Conservation (phyloP, 2,797 vertebrate genomes). For the Arctocebus calabarensis region DNA sequence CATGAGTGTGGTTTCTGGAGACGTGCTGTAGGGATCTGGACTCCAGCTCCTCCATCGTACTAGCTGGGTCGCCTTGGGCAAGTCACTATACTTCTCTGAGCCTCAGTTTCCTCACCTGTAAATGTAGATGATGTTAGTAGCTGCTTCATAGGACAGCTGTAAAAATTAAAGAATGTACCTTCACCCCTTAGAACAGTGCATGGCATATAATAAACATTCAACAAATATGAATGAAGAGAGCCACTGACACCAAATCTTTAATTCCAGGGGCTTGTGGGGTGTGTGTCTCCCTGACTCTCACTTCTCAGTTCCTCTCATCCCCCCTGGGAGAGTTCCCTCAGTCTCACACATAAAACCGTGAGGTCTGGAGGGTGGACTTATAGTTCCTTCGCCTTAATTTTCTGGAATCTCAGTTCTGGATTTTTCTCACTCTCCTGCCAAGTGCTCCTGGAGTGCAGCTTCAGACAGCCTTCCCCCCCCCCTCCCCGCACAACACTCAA, state of each 20-base stretch:
- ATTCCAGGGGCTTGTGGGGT: background rate
- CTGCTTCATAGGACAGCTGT: background rate
- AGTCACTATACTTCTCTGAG: background rate
- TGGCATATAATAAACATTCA: background rate
- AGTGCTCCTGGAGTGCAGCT: background rate
- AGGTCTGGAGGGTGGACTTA: background rate
- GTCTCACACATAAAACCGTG: background rate
- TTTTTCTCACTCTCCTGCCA: background rate
- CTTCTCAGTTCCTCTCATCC: background rate
- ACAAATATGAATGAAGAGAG: background rate
- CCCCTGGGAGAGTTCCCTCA: background rate
- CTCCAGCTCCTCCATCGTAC: background rate
- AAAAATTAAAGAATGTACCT: background rate
- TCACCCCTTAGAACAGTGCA: background rate
- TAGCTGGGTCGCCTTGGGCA: background rate
- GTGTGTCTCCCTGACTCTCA: rapidly evolving
- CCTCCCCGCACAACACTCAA: background rate
- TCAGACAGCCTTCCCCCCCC: background rate
- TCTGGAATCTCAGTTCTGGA: background rate
- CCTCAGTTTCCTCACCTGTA: background rate
- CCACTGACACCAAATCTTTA: background rate
- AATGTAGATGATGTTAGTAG: background rate
- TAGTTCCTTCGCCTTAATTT: background rate
- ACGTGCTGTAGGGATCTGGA: background rate
- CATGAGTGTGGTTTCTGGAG: background rate